Evolutionary conservation across 2,113 vertebrate species (phyloP).

Genomic region (Phoenicopterus ruber): DNA sequence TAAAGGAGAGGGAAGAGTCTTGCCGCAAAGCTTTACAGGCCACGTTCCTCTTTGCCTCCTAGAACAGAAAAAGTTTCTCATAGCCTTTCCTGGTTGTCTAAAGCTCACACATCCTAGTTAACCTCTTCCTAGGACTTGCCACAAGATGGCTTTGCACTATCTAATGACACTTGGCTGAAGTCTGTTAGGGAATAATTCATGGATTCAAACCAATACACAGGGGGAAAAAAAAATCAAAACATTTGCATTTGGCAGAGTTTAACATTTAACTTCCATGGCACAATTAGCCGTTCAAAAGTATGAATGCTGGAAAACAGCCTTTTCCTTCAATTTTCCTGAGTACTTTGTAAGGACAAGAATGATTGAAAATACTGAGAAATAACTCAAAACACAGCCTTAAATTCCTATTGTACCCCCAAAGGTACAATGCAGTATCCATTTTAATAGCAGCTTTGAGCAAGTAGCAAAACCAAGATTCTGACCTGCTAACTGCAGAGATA

Average conservation of each 20-base stretch:
- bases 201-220: neutral
- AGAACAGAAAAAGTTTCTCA: neutral
- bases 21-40: neutral
- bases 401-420: neutral
- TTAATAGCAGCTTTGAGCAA: neutral
- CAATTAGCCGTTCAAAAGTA: neutral
- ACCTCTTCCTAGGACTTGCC: neutral
- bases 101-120: neutral
- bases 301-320: neutral
- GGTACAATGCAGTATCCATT: fast-evolving
- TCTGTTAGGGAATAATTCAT: neutral
- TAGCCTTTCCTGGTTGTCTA: neutral
- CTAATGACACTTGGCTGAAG: neutral
- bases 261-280: neutral
- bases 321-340: neutral
- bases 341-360: neutral
- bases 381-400: neutral
- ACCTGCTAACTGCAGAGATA: neutral
- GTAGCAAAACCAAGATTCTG: neutral
- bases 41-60: neutral
- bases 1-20: neutral
- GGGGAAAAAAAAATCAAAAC: neutral
- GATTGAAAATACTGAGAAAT: neutral
- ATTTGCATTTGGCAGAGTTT: neutral
- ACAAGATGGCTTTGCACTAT: neutral